These are phyloP conservation scores for Cryptophagus acutangulus DNA, from an alignment of 2,888 invertebrate species.

Conservation along the genomic window DNA sequence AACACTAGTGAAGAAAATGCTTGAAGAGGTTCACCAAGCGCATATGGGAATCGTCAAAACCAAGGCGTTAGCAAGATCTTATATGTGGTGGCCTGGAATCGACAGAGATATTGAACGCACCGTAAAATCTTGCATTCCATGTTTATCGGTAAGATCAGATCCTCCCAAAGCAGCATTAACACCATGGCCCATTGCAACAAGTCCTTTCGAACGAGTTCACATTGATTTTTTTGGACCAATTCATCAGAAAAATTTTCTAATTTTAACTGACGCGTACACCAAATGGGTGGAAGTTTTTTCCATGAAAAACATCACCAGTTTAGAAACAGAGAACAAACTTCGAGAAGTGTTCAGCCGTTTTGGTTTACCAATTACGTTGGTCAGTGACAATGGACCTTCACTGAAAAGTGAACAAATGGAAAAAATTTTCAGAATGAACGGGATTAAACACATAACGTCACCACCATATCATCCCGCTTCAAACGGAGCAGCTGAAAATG, in stretches of 20 bases:
- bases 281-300: conserved; percentile 9
- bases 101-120: conserved; percentile 9
- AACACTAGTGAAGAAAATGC: neutral
- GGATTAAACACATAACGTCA: too few species aligned
- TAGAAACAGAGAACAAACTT: neutral
- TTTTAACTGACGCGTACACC: conserved; percentile 4
- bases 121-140: neutral
- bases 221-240: neutral
- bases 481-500: too few species aligned
- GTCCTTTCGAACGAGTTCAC: neutral
- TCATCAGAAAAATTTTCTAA: neutral
- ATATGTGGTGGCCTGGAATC: conserved; percentile 11
- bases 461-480: too few species aligned
- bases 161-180: neutral
- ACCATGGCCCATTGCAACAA: neutral
- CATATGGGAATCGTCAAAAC: conserved; percentile 3
- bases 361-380: neutral
- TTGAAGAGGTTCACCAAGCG: neutral
- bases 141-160: neutral
- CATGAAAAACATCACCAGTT: neutral
- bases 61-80: conserved; percentile 1
- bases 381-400: too few species aligned
- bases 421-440: too few species aligned
- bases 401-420: too few species aligned
- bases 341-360: conserved; percentile 6